A percentile compares a stretch with the other conserved stretches of the same genome.
Evolutionary conservation across 1,140 invertebrate species (phyloP).

Genomic region (Elymnias hypermnestra): DNA sequence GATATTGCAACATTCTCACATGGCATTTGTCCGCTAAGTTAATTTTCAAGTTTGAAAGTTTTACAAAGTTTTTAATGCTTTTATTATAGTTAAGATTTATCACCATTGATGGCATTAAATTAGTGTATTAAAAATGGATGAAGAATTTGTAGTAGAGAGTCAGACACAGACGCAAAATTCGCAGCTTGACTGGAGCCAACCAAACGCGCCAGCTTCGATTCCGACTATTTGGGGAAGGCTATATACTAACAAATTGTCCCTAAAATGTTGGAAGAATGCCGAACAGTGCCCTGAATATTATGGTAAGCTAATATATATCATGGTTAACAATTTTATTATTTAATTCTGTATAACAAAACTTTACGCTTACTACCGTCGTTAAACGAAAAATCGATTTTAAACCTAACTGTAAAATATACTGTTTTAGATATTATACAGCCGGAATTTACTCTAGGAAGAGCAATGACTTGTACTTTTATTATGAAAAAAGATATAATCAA

Average conservation of each 20-base stretch:
- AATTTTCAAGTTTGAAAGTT: too few species aligned
- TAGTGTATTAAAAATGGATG: slow-evolving; percentile 37
- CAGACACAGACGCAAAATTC: slow-evolving; percentile 72
- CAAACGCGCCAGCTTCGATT: slow-evolving; percentile 48
- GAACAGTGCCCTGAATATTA: slow-evolving; percentile 47
- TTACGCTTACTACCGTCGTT: too few species aligned
- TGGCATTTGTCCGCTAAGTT: too few species aligned
- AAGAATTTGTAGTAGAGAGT: slow-evolving; percentile 50
- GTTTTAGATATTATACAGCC: slow-evolving; percentile 65
- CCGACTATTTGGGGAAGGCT: slow-evolving; percentile 70
- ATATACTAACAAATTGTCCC: slow-evolving; percentile 47
- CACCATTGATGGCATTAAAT: slow-evolving; percentile 1
- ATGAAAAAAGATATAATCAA: slow-evolving; percentile 61
- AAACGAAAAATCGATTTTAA: too few species aligned
- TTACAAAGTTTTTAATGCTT: too few species aligned
- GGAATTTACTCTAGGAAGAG: slow-evolving; percentile 70
- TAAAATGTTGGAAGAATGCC: slow-evolving; percentile 40
- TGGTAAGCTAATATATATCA: slow-evolving; percentile 34
- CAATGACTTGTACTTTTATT: slow-evolving; percentile 54
- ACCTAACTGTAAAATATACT: too few species aligned
- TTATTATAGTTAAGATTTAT: neutral
- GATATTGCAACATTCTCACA: too few species aligned
- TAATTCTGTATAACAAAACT: neutral
- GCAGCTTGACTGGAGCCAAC: slow-evolving; percentile 66
- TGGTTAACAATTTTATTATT: too few species aligned